These are phyloP conservation scores for Gallinago paraguaiae DNA, from an alignment of 2,113 vertebrate genomes.

Conservation along the genomic window DNA sequence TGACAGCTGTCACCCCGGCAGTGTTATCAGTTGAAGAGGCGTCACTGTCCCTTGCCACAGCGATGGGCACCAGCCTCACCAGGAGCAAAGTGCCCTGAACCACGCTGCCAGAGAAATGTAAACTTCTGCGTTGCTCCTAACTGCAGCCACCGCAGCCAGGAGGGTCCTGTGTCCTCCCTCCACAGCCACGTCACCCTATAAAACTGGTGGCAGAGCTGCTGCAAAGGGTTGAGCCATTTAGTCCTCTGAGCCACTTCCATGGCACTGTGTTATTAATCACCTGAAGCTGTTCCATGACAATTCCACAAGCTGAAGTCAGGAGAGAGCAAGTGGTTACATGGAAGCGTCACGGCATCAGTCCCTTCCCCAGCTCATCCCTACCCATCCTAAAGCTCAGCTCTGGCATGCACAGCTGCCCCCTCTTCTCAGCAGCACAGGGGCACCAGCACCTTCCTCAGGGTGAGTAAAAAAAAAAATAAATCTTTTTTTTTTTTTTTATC, in stretches of 20 bases:
- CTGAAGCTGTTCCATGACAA: neutral
- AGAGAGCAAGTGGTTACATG: neutral
- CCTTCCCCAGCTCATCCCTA: neutral
- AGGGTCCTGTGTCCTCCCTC: neutral
- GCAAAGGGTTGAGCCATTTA: neutral
- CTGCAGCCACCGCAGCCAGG: neutral
- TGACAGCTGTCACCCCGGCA: neutral
- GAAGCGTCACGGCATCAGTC: neutral
- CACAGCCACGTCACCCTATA: neutral
- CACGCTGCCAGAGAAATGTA: rapidly evolving
- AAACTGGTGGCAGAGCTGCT: neutral
- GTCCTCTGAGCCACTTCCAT: neutral
- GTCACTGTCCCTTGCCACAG: rapidly evolving
- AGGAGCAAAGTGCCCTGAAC: neutral
- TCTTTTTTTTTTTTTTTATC: rapidly evolving
- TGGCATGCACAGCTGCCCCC: neutral
- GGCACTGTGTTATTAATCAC: neutral
- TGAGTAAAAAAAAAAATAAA: neutral
- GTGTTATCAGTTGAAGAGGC: rapidly evolving
- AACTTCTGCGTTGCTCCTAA: neutral
- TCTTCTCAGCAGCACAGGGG: neutral
- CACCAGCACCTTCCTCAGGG: neutral
- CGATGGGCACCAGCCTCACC: rapidly evolving
- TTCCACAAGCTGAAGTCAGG: neutral
- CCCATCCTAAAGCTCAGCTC: neutral